These are phyloP conservation scores for Budorcas taxicolor DNA, from an alignment of 2,113 vertebrate genomes.

Conservation along the genomic window DNA sequence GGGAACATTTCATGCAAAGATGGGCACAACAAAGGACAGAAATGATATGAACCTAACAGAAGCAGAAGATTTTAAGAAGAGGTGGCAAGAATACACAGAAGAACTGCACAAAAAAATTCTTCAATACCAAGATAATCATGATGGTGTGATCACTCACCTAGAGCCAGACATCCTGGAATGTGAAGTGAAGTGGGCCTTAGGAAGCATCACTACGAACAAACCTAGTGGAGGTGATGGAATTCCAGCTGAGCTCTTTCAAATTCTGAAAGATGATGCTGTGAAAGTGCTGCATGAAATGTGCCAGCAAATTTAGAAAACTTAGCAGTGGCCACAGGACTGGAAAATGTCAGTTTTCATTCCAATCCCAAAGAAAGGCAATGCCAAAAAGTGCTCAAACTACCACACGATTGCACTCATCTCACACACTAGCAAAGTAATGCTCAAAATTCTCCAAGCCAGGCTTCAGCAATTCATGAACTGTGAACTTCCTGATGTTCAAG, in stretches of 20 bases:
- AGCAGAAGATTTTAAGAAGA: neutral
- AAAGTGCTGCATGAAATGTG: neutral
- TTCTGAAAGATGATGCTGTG: neutral
- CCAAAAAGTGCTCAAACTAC: neutral
- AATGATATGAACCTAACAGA: neutral
- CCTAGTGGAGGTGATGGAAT: neutral
- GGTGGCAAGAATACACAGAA: neutral
- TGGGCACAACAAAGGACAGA: neutral
- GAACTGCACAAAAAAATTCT: neutral
- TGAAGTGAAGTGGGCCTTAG: neutral
- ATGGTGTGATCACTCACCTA: neutral
- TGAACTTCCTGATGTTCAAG: neutral
- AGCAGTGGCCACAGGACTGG: too few species aligned
- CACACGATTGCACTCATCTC: rapidly evolving
- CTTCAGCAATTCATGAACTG: rapidly evolving
- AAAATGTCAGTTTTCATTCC: neutral
- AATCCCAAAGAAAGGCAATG: neutral
- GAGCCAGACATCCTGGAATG: neutral
- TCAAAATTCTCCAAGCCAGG: neutral
- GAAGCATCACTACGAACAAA: neutral
- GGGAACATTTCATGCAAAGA: neutral
- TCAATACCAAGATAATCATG: neutral
- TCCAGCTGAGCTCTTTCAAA: neutral
- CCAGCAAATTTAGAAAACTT: neutral
- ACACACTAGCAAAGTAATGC: neutral